phyloP scores from a whole-genome alignment of 1,140 invertebrate species.

The Macrobrachium nipponense region DNA sequence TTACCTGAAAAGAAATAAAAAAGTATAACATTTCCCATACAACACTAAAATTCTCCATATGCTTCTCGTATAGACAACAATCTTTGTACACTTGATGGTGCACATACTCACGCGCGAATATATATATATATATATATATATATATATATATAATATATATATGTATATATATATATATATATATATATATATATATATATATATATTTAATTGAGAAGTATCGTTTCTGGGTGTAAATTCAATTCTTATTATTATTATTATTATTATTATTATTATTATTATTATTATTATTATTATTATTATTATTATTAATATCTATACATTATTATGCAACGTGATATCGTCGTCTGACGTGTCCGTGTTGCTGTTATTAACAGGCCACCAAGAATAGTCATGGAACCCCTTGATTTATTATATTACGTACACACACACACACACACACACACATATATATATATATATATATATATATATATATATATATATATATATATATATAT shows the following conservation, averaged over 20 bases:
- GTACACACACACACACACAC: too few species aligned
- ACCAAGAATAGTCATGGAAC: too few species aligned
- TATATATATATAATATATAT: slow-evolving; percentile 27
- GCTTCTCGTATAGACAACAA: neutral
- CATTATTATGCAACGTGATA: too few species aligned
- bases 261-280: neutral
- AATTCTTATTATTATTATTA: neutral
- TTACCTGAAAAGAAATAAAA: too few species aligned
- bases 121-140: slow-evolving; percentile 25
- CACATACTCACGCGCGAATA: neutral
- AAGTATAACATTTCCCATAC: neutral
- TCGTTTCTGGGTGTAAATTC: neutral
- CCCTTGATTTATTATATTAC: too few species aligned
- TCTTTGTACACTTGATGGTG: neutral
- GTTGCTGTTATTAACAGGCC: too few species aligned
- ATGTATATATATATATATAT: slow-evolving; percentile 7
- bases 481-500: too few species aligned
- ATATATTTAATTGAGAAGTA: too few species aligned
- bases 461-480: too few species aligned
- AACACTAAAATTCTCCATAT: neutral
- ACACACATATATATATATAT: too few species aligned
- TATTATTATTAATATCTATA: neutral
- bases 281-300: neutral
- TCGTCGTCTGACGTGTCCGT: too few species aligned
- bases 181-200: too few species aligned